Evolutionary conservation across 1,140 invertebrate species (phyloP).

Genomic region (Achroia grisella): DNA sequence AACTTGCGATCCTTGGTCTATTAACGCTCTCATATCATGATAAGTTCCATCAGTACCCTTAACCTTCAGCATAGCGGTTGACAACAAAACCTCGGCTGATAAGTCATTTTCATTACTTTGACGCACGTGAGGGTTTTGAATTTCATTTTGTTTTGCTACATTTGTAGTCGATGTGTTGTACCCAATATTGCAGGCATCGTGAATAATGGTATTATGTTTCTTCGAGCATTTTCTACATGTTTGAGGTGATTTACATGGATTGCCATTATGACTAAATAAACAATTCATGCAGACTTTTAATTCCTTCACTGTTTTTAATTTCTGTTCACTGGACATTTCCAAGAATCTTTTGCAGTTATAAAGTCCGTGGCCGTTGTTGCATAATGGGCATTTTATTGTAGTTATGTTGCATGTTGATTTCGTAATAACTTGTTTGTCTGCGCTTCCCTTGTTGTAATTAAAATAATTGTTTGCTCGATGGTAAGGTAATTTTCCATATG

Average conservation of each 20-base stretch:
- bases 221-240: not conserved
- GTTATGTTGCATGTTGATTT: slow-evolving; percentile 6
- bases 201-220: slow-evolving; percentile 3
- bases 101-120: not conserved
- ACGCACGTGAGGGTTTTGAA: not conserved
- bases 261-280: slow-evolving; percentile 9
- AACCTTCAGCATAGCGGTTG: slow-evolving; percentile 6
- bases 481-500: not conserved
- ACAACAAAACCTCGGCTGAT: slow-evolving; percentile 3
- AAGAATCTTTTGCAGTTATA: slow-evolving; percentile 11
- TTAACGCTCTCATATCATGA: slow-evolving; percentile 6
- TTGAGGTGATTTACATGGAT: slow-evolving; percentile 6
- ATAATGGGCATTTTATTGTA: slow-evolving; percentile 7
- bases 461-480: not conserved
- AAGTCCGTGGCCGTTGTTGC: slow-evolving; percentile 9
- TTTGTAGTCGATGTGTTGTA: not conserved
- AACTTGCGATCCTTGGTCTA: slow-evolving; percentile 14
- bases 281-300: slow-evolving; percentile 10
- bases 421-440: slow-evolving; percentile 7
- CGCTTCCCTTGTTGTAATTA: slow-evolving; percentile 1
- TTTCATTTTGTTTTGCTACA: not conserved
- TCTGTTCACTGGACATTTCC: slow-evolving; percentile 7
- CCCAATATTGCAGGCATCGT: slow-evolving; percentile 2
- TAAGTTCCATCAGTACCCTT: not conserved
- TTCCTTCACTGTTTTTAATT: slow-evolving; percentile 4